These are phyloP conservation scores for Darevskia mixta DNA, from an alignment of 2,797 vertebrate species.

Conservation along the genomic window DNA sequence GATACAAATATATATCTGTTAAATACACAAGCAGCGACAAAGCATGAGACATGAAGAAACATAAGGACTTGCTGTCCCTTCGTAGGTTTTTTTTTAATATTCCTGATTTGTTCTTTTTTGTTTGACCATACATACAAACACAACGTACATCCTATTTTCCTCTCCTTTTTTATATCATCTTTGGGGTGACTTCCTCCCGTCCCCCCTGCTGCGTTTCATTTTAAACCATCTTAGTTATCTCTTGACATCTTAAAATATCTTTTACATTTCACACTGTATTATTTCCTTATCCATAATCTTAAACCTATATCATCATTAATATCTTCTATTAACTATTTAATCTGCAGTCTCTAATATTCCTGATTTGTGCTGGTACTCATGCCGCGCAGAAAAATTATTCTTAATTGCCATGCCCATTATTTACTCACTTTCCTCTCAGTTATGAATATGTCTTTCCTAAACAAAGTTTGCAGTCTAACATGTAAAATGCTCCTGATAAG, in stretches of 20 bases:
- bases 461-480: not conserved
- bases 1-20: not conserved
- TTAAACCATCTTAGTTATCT: too few relatives aligned
- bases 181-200: too few relatives aligned
- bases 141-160: too few relatives aligned
- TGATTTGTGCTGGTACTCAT: not conserved
- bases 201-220: too few relatives aligned
- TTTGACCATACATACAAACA: too few relatives aligned
- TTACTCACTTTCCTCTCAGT: not conserved
- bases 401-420: not conserved
- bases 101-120: not conserved
- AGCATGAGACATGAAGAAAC: not conserved
- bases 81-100: not conserved
- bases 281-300: too few relatives aligned
- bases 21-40: not conserved
- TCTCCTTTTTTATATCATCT: too few relatives aligned
- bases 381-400: not conserved
- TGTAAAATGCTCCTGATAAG: not conserved
- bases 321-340: too few relatives aligned
- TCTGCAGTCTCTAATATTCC: too few relatives aligned
- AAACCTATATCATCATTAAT: too few relatives aligned
- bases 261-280: too few relatives aligned
- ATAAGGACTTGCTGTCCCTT: not conserved
- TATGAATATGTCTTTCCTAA: not conserved
- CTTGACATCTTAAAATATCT: too few relatives aligned